These are phyloP conservation scores for Eubucco bourcierii DNA, from an alignment of 2,113 vertebrate genomes.

Conservation along the genomic window DNA sequence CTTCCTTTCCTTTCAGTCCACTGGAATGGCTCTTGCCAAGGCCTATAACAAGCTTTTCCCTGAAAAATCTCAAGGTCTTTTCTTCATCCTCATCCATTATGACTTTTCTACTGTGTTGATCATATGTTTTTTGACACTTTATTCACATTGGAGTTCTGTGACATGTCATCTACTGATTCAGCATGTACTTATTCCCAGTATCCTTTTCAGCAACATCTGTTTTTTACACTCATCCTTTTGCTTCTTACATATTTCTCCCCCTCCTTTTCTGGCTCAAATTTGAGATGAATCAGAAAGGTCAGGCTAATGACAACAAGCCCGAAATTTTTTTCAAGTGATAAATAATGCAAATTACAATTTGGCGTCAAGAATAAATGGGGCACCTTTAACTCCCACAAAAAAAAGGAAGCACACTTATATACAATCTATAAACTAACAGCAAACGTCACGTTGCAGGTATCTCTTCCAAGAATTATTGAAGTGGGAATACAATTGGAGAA, in stretches of 20 bases:
- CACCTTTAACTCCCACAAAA: not conserved
- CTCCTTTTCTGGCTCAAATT: not conserved
- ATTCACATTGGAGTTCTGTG: not conserved
- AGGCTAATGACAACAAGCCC: not conserved
- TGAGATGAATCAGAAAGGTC: not conserved
- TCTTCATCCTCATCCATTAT: not conserved
- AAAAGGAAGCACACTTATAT: not conserved
- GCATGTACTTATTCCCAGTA: not conserved
- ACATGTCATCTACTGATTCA: conserved; percentile 1
- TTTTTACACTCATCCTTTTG: not conserved
- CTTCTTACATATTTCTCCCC: rapidly evolving
- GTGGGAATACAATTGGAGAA: not conserved
- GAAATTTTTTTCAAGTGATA: not conserved
- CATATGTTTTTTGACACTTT: not conserved
- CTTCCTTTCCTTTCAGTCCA: conserved; percentile 9
- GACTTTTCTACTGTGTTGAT: not conserved
- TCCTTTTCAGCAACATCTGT: not conserved
- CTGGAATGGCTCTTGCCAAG: not conserved
- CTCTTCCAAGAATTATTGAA: not conserved
- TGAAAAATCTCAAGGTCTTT: conserved; percentile 12
- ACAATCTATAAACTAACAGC: not conserved
- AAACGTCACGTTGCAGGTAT: not conserved
- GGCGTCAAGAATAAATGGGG: not conserved
- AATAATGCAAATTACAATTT: not conserved
- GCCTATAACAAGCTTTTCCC: conserved; percentile 6